Evolutionary conservation across 2,888 invertebrate genomes (phyloP), one percentile per base, ranked within the genome.

Genomic region (Beris chalybata): DNA sequence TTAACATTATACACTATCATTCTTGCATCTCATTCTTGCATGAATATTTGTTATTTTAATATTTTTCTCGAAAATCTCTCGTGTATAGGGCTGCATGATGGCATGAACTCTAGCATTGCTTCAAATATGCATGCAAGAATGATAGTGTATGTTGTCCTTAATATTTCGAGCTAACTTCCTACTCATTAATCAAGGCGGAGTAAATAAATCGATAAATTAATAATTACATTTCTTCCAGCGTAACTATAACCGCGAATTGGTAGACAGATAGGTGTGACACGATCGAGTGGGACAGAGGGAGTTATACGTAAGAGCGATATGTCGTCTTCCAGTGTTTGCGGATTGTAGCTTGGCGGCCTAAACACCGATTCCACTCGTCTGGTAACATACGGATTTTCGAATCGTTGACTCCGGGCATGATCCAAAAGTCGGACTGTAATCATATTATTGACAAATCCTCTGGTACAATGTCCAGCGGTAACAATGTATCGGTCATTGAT

Each of bases 401-500:
- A 22, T 12, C 78, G 78, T 29, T 22, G 53, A 3, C 83, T 82
- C 30, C 87, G 81, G 73, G 89, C 86, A 75, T 90, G 89, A 73
- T 89, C 90, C 72, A 89, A 74, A 70, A 90, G 84, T 1, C 86
- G 83, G 0, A 87, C 85, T 4, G 82, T 76, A 64, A 89, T 83
- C 38, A 81, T 75, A 44, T 81, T 80, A 68, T 74, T 78, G 12
- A 79, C 82, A 76, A 87, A 86, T 29, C 89, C 87, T 72, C 85
- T 83, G 48, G 89, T 85, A 74, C 90, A 91, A 77, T 91, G 90
- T 0, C 87, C 87, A 0, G 90, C 90, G 0, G 90, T 90, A 59
- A 90, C 74, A 45, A 90, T 79, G 74, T 89, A 89, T 69, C 83
- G 78, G 72, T 87, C 86, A 74, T 86, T 88, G 73, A 90, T 86